Base-by-base conservation (phyloP, 2,113 vertebrate genomes). In the Varanus salvator region DNA sequence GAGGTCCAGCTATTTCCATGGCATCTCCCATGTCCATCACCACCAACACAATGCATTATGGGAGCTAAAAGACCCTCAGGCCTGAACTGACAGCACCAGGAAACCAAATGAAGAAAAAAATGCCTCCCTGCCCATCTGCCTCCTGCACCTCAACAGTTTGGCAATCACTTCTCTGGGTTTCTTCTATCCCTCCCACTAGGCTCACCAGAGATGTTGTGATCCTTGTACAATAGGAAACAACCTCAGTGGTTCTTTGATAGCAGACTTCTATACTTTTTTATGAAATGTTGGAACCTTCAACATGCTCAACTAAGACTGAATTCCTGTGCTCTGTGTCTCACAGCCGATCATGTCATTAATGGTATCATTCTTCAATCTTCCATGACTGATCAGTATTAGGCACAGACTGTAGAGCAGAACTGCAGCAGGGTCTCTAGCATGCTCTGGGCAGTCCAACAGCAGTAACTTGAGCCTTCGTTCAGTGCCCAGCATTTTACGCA, bases 31-130 rank as follows among this genome's bases (percentile, higher is more conserved):
- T 99, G 98, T 98, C 98, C 93, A 98, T 99, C 96, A 98, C 98
- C 83, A 98, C 98, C 97, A 98, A 98, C 97, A 98, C 98, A 96
- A 98, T 99, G 98, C 98, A 99, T 97, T 99, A 99, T 66, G 98
- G 98, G 92, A 99, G 98, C 97, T 99, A 98, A 97, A 96, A 88
- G 83, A 86, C 87, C 77, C n/a, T 72, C 66, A 87, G 92, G 83
- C 81, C 6, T 38, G 83, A 95, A 93, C 93, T 93, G 91, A 93
- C 94, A 95, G 89, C 95, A 91, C 94, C 96, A 93, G 94, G 95
- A 97, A 93, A 97, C 96, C 97, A 97, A 98, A 98, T 97, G 96
- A 97, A 95, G 95, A 95, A 84, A 69, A 88, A 71, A 34, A 60
- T 94, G 91, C 76, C 80, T 94, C 87, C 83, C 77, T 82, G 94